Evolutionary conservation across 2,888 invertebrate genomes (phyloP), one percentile per base, ranked within the genome.

Genomic region (Arrhopalites spinosus): DNA sequence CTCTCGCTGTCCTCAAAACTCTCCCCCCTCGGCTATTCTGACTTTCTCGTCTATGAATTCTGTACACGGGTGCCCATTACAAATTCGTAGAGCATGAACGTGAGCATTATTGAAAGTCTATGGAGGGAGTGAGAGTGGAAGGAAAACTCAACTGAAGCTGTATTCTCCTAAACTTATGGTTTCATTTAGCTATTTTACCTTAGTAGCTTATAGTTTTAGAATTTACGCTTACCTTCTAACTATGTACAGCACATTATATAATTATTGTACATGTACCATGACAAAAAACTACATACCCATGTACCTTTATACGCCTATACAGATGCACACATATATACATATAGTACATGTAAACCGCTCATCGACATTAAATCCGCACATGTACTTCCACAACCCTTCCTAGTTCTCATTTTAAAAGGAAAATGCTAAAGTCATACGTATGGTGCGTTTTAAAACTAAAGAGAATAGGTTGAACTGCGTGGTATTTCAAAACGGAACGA

Each of bases 51-150:
- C 70, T 56, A 68, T 68, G 68, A 68, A 68, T 68, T 68, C 68
- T 53, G 29, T n/a, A 68, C 27, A 68, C 50, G 68, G 50, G 50
- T 68, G 50, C 68, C 66, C 56, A 69, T 69, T 69, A 69, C 53
- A 69, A 69, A 69, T 69, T 69, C 56, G 69, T 69, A 30, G 53
- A 36, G 56, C 69, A 56, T 69, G 53, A 69, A 69, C 69, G 56
- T 69, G 69, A 69, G 53, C 69, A 69, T 69, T 69, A 68, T 69
- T 47, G 69, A 69, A 69, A 69, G 56, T 69, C 69, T 69, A 69
- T 69, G 56, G 36, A 36, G 50, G 69, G 69, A 69, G 69, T 56
- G 56, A 69, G 53, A 56, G 30, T 69, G 69, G 69, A 56, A 69
- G 20, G 13, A 20, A 59, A 59, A 59, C 25, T 15, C 59, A 59